phyloP scores from a whole-genome alignment of 2,113 vertebrate species.

The Prunella fulvescens region DNA sequence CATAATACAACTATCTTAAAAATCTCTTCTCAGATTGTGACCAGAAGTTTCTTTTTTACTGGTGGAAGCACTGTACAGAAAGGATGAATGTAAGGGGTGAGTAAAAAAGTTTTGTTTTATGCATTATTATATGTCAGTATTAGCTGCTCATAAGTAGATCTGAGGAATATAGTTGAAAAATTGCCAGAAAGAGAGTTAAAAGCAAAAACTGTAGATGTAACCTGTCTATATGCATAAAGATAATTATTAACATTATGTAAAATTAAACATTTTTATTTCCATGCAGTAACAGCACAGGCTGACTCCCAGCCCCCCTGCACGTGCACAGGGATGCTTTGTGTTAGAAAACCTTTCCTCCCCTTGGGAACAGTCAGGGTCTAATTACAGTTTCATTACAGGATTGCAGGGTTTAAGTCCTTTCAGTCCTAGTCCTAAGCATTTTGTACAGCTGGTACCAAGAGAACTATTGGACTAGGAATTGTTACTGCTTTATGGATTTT shows the following conservation, averaged over 20 bases:
- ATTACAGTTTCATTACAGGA: slow-evolving; percentile 42
- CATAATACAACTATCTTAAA: background rate
- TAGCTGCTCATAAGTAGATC: background rate
- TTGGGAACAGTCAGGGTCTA: slow-evolving; percentile 18
- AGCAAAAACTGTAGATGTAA: background rate
- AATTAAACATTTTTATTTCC: background rate
- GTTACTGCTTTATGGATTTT: background rate
- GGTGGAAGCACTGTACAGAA: background rate
- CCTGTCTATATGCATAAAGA: background rate
- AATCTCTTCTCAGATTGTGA: background rate
- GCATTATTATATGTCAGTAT: background rate
- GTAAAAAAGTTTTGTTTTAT: background rate
- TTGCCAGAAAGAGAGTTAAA: background rate
- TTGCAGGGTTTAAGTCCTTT: slow-evolving; percentile 13
- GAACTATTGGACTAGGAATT: background rate
- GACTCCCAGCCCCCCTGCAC: background rate
- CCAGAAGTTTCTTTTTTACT: background rate
- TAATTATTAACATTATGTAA: background rate
- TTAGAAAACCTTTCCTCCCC: background rate
- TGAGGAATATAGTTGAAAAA: background rate
- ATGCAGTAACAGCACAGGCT: background rate
- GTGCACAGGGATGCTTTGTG: background rate
- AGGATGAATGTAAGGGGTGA: background rate
- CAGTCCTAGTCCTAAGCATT: background rate
- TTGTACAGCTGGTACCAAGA: background rate